These are phyloP conservation scores for Anthophora plumipes DNA, from an alignment of 2,888 invertebrate genomes.

Conservation along the genomic window DNA sequence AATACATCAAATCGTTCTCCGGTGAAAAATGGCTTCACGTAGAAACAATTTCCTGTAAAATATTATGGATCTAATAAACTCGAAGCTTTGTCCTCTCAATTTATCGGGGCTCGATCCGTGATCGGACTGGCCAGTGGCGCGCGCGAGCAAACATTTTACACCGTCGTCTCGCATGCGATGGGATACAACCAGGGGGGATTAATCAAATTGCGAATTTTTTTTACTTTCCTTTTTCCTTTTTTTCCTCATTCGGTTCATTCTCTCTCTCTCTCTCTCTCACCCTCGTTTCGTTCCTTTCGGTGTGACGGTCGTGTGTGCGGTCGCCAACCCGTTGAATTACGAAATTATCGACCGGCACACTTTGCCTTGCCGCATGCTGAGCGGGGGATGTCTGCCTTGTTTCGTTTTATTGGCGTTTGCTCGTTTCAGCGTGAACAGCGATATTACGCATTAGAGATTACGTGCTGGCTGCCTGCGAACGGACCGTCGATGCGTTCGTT, in stretches of 20 bases:
- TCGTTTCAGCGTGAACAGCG: constrained; percentile 66
- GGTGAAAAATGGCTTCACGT: constrained; percentile 42
- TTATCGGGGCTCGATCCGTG: constrained; percentile 53
- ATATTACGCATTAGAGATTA: constrained; percentile 75
- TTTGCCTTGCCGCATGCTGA: constrained; percentile 18
- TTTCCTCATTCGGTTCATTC: too few species aligned
- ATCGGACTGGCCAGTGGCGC: constrained; percentile 14
- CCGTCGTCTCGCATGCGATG: constrained; percentile 8
- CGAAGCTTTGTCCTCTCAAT: constrained; percentile 52
- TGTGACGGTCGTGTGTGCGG: constrained; percentile 1
- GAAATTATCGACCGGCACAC: constrained; percentile 64
- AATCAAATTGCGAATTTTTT: constrained; percentile 59
- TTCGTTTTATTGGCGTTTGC: constrained; percentile 69
- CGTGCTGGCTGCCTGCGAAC: constrained; percentile 43
- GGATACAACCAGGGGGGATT: constrained; percentile 47
- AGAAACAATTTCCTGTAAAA: constrained; percentile 58
- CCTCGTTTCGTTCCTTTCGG: neutral
- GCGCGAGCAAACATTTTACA: constrained; percentile 54
- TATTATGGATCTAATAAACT: constrained; percentile 66
- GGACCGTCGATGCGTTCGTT: constrained; percentile 61
- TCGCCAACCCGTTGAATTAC: constrained; percentile 45
- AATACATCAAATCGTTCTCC: constrained; percentile 35
- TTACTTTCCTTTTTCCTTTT: neutral
- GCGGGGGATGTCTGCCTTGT: constrained; percentile 32
- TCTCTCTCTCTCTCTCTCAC: too few species aligned